These are phyloP conservation scores for Elaeidobius kamerunicus DNA, from an alignment of 2,888 invertebrate genomes.

Conservation along the genomic window DNA sequence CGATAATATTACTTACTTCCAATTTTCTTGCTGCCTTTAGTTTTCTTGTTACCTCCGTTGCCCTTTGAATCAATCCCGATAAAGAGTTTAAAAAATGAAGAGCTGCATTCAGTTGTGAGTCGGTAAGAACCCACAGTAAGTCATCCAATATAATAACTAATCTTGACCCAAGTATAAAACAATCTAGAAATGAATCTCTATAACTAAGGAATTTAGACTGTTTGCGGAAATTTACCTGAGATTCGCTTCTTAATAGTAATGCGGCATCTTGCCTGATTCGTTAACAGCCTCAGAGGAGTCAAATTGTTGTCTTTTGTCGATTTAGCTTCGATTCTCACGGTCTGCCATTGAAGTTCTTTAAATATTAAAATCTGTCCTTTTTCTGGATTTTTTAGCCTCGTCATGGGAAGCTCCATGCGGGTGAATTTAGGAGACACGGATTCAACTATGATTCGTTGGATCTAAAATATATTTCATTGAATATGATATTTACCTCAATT, in stretches of 20 bases:
- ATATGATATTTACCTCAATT: too few species aligned
- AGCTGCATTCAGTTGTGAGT: constrained; percentile 92
- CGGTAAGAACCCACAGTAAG: constrained; percentile 94
- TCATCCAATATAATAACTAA: constrained; percentile 92
- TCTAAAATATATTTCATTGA: too few species aligned
- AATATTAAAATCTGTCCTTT: constrained; percentile 91
- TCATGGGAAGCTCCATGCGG: constrained; percentile 81
- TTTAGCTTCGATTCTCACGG: constrained; percentile 90
- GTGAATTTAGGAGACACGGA: constrained; percentile 92
- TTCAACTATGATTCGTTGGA: constrained; percentile 89
- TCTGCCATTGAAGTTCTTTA: constrained; percentile 97
- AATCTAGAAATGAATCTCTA: constrained; percentile 64
- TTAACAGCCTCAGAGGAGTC: constrained; percentile 86
- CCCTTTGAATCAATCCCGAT: constrained; percentile 74
- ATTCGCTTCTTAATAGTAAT: constrained; percentile 94
- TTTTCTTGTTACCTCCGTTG: constrained; percentile 74
- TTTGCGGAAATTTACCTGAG: too few species aligned
- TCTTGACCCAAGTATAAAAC: constrained; percentile 87
- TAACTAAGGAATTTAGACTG: neutral
- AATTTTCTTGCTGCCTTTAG: constrained; percentile 84
- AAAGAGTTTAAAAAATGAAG: constrained; percentile 85
- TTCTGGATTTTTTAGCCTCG: constrained; percentile 85
- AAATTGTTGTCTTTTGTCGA: constrained; percentile 72
- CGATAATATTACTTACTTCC: constrained; percentile 58
- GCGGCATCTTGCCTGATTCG: constrained; percentile 91